phyloP scores from a whole-genome alignment of 2,113 vertebrate species.

The Isurus oxyrinchus region DNA sequence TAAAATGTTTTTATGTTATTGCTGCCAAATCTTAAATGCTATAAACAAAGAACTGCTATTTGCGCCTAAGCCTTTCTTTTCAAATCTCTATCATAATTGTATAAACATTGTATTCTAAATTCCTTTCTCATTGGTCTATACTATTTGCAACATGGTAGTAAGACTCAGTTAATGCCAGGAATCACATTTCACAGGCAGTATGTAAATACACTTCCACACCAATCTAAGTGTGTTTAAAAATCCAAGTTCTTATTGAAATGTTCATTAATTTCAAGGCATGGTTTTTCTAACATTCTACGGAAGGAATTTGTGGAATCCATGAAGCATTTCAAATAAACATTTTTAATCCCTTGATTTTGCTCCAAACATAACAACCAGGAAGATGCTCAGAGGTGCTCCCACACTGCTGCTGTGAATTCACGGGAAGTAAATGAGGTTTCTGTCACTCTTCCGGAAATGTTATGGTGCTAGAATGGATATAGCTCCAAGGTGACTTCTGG shows the following conservation, averaged over 20 bases:
- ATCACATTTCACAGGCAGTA: not conserved
- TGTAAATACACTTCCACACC: not conserved
- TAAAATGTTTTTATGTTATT: not conserved
- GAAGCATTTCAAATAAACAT: not conserved
- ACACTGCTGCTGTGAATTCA: not conserved
- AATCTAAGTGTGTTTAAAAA: not conserved
- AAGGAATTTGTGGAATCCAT: not conserved
- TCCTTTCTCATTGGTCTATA: not conserved
- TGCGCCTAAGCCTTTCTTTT: not conserved
- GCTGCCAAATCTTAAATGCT: not conserved
- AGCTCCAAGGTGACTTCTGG: not conserved
- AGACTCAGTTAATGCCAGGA: not conserved
- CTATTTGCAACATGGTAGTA: not conserved
- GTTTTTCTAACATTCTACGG: not conserved
- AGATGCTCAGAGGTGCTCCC: not conserved
- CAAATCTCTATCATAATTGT: not conserved
- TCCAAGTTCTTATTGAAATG: not conserved
- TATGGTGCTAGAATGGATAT: not conserved
- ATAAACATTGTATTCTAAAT: not conserved
- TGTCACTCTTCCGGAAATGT: not conserved
- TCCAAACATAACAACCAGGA: not conserved
- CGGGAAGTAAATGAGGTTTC: not conserved
- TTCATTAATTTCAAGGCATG: not conserved
- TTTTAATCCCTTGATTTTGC: not conserved
- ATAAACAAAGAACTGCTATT: not conserved